Percentiles rank a stretch among this genome's conserved stretches.
Evolutionary conservation across 2,797 vertebrate species (phyloP).

Genomic region (Lophotriccus pileatus): DNA sequence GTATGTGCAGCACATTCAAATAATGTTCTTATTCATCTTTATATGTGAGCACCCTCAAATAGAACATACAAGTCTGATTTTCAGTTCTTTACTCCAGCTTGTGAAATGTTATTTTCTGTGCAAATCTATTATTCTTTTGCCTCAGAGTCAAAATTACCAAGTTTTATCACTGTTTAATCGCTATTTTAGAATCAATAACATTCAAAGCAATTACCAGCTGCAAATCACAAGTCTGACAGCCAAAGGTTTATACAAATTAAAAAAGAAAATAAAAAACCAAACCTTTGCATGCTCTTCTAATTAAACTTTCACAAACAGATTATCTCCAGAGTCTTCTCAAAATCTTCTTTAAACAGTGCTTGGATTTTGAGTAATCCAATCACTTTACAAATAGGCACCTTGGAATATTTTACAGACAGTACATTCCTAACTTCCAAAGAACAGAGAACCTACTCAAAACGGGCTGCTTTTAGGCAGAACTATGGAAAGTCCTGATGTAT

Average conservation of each 20-base stretch:
- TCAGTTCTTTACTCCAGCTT: not conserved
- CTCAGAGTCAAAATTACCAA: not conserved
- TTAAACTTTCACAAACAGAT: not conserved
- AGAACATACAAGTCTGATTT: not conserved
- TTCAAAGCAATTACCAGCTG: not conserved
- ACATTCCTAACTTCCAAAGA: not conserved
- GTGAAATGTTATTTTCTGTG: not conserved
- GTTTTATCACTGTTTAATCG: not conserved
- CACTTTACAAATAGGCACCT: not conserved
- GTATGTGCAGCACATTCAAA: not conserved
- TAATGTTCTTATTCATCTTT: not conserved
- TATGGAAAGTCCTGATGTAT: not conserved
- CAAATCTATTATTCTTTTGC: not conserved
- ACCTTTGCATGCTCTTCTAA: not conserved
- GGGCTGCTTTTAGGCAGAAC: not conserved
- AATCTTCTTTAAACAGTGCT: not conserved
- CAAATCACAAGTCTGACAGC: not conserved
- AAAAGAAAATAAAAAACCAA: fast-evolving
- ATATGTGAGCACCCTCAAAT: not conserved
- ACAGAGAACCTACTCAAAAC: not conserved
- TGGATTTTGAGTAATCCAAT: not conserved
- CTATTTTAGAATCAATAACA: not conserved
- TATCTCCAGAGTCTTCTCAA: not conserved
- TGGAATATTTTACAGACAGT: not conserved
- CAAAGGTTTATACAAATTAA: not conserved